Base-by-base conservation (phyloP, 1,140 invertebrate species). In the Drosophila orena region DNA sequence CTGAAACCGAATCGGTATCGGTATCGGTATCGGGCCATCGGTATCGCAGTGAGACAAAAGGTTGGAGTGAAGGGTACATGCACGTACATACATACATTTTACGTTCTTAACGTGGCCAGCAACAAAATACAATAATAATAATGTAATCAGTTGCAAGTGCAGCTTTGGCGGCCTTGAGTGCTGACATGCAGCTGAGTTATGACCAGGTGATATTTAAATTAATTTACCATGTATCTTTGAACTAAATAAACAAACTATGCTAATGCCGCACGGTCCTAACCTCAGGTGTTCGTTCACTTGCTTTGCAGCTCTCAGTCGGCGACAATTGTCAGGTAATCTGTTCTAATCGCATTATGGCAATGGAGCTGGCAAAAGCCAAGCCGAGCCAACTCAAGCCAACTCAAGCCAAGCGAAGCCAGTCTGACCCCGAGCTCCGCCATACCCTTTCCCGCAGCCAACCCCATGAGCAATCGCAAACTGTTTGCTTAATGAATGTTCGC, bases 241-340 rank as follows among this genome's bases (percentile, higher is more conserved):
- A 79, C 83, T 79, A 88, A 89, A 88, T 88, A 89, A 79, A 79
- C 71, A 77, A 83, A 88, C 84, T 89, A 88, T 88, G 83, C 84
- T 89, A 88, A 88, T 88, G 83, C 68, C 47, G 46, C 38, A 34
- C 58, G 44, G 50, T 37, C 56, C 30, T 34, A 75, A 64, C 35
- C 83, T 88, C 83, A 88, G 83, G 83, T 88, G 83, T 88, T 79
- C 79, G 83, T 88, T 79, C 79, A 24, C 11, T 20, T 20, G 40
- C 3, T 0, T 17, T 5, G 17, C 38, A 54, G 56, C 42, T 60
- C 49, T 30, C 43, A 42, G 50, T 76, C 68, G 74, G 78, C 81
- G 71, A 89, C 84, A 88, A 89, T 89, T 88, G 76, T 89, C 84
- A 65, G 76, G 59, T 88, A 88, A 88, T 89, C 83, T 88, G 79